Evolutionary conservation across 2,113 vertebrate species (phyloP).

Genomic region (Diadophis punctatus): DNA sequence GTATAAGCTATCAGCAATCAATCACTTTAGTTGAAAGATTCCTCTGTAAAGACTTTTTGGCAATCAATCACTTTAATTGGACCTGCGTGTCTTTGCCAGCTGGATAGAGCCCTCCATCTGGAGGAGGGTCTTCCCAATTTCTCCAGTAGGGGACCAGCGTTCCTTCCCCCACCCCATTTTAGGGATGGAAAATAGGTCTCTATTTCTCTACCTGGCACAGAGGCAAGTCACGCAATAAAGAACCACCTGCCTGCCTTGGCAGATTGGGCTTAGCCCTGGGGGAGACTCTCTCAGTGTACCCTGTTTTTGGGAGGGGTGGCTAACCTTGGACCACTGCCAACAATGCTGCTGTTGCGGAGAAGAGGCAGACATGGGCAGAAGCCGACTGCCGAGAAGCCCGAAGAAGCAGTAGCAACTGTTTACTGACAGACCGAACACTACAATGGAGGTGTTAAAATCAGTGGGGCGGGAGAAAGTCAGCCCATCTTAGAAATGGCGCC

Average conservation of each 20-base stretch:
- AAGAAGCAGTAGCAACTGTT: not conserved
- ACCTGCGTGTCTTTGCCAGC: no score
- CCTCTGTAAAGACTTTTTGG: no score
- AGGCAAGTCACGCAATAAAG: not conserved
- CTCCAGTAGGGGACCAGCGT: not conserved
- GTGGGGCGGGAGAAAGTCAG: not conserved
- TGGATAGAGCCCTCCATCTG: not conserved
- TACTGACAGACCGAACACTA: no score
- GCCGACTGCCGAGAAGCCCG: not conserved
- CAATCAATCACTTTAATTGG: not conserved
- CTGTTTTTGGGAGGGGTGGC: not conserved
- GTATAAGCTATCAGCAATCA: accelerated
- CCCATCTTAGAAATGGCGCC: not conserved
- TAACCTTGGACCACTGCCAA: not conserved
- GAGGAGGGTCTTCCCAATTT: not conserved
- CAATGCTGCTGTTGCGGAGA: not conserved
- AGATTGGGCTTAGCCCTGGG: not conserved
- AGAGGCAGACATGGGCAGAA: not conserved
- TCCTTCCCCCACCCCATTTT: not conserved
- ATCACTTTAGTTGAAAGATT: not conserved
- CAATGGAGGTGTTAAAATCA: not conserved
- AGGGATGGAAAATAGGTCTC: not conserved
- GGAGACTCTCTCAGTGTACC: not conserved
- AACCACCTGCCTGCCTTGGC: not conserved
- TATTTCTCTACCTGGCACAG: not conserved